Conservation (phyloP, 2,888 invertebrate genomes). For the Rhingia campestris region DNA sequence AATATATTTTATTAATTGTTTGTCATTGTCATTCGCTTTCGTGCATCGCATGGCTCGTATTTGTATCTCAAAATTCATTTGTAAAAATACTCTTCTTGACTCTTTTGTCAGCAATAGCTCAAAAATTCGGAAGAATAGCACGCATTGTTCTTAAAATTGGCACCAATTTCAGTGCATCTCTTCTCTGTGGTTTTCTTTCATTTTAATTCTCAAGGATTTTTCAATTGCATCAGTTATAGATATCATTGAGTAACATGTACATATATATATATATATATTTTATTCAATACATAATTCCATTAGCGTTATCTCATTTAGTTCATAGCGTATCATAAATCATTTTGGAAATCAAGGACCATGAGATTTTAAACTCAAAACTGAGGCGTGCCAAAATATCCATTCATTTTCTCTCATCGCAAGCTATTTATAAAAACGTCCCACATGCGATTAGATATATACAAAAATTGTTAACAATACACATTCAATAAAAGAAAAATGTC, state of each 20-base stretch:
- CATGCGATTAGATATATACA: not conserved
- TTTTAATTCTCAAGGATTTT: not conserved
- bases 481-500: conserved; percentile 3
- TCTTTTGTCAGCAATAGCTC: not conserved
- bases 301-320: conserved; percentile 14
- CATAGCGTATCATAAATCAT: conserved; percentile 35
- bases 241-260: not conserved
- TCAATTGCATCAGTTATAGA: not conserved
- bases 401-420: not conserved
- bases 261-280: not conserved
- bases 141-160: conserved; percentile 5
- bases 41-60: not conserved
- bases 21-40: not conserved
- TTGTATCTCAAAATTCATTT: not conserved
- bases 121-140: not conserved
- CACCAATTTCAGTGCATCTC: not conserved
- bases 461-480: not conserved
- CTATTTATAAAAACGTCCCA: conserved; percentile 11
- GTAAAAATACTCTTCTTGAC: not conserved
- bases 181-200: not conserved
- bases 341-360: conserved; percentile 40
- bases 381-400: not conserved
- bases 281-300: not conserved
- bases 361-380: conserved; percentile 8
- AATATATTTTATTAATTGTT: too few relatives aligned